These are phyloP conservation scores for Drosophila nannoptera DNA, from an alignment of 1,140 invertebrate species.

Conservation along the genomic window DNA sequence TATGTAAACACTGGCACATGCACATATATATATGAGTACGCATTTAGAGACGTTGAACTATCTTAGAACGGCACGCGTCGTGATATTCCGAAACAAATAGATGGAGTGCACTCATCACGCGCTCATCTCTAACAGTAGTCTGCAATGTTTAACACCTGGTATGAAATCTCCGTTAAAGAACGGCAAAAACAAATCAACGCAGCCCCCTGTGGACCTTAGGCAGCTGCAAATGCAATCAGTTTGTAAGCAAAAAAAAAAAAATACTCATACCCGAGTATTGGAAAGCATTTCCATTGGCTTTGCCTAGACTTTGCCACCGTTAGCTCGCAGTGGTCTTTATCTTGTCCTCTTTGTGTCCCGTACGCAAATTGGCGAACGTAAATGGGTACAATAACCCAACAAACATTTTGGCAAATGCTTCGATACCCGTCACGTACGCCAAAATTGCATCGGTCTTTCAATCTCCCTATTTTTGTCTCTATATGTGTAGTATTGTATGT, in stretches of 20 bases:
- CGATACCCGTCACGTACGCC: constrained; percentile 59
- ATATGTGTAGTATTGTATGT: not conserved
- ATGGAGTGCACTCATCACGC: not conserved
- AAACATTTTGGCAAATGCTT: constrained; percentile 55
- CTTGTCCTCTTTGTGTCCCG: constrained; percentile 56
- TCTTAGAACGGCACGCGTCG: constrained; percentile 28
- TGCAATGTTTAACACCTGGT: constrained; percentile 29
- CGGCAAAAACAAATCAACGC: constrained; percentile 26
- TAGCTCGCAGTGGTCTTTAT: constrained; percentile 27
- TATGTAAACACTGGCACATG: constrained; percentile 3
- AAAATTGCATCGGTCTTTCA: constrained; percentile 22
- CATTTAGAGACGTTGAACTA: constrained; percentile 13
- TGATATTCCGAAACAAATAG: constrained; percentile 4
- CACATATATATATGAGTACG: constrained; percentile 4
- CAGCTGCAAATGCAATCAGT: constrained; percentile 36
- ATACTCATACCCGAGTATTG: constrained; percentile 8
- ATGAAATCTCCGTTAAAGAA: constrained; percentile 38
- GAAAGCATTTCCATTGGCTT: constrained; percentile 40
- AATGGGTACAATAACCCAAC: constrained; percentile 66
- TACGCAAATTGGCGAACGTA: constrained; percentile 70
- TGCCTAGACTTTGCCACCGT: constrained; percentile 33
- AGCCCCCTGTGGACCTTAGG: constrained; percentile 22
- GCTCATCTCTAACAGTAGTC: constrained; percentile 19
- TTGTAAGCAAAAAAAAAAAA: constrained; percentile 20
- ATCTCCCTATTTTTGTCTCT: not conserved